Conservation (phyloP, 2,113 vertebrate genomes). For the Rousettus leschenaultii region DNA sequence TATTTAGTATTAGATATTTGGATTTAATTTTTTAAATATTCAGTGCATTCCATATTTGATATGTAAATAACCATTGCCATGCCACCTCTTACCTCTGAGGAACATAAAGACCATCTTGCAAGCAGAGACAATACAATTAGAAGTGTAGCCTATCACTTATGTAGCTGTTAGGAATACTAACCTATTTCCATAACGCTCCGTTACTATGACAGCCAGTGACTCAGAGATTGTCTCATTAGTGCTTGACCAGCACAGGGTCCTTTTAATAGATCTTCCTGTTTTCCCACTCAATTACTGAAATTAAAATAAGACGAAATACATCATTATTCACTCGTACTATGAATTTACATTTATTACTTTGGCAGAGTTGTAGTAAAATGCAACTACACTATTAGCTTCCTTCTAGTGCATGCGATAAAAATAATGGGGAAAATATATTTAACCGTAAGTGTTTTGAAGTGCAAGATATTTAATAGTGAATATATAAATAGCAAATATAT, state of each 20-base stretch:
- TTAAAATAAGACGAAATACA: slow-evolving; percentile 79
- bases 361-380: slow-evolving; percentile 65
- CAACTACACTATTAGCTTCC: slow-evolving; percentile 46
- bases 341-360: slow-evolving; percentile 73
- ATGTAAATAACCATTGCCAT: slow-evolving; percentile 53
- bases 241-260: slow-evolving; percentile 79
- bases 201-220: slow-evolving; percentile 83
- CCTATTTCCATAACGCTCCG: slow-evolving; percentile 82
- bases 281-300: slow-evolving; percentile 82
- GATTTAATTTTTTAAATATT: slow-evolving; percentile 21
- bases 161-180: slow-evolving; percentile 79
- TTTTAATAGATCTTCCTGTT: slow-evolving; percentile 80
- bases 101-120: slow-evolving; percentile 64
- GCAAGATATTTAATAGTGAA: not conserved
- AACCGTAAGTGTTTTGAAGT: slow-evolving; percentile 10
- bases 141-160: slow-evolving; percentile 67
- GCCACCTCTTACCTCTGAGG: slow-evolving; percentile 54
- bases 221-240: slow-evolving; percentile 84
- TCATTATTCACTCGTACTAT: slow-evolving; percentile 78
- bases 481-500: no score
- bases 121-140: slow-evolving; percentile 76
- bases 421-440: slow-evolving; percentile 46
- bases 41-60: slow-evolving; percentile 28
- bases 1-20: slow-evolving; percentile 19
- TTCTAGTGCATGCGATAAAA: slow-evolving; percentile 33